Evolutionary conservation across 2,113 vertebrate species (phyloP).

Genomic region (Macrotus californicus): DNA sequence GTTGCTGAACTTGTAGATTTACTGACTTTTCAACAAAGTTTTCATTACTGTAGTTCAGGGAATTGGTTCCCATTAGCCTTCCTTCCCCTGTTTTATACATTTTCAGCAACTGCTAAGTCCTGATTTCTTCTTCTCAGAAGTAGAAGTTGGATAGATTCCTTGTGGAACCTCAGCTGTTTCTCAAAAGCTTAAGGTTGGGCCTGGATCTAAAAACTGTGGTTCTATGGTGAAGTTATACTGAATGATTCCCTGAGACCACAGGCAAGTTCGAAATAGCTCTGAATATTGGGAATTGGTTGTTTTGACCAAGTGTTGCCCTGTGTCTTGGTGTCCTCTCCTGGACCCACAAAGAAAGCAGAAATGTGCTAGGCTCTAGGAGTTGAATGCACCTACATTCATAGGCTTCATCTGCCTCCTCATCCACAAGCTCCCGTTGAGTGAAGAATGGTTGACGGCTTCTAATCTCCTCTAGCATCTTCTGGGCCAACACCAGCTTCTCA

Average conservation of each 20-base stretch:
- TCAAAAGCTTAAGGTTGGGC: background rate
- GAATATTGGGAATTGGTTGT: background rate
- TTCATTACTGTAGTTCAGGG: background rate
- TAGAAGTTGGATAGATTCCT: background rate
- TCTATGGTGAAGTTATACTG: background rate
- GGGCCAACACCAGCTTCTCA: conserved; percentile 78
- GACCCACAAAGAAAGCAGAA: background rate
- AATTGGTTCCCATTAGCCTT: background rate
- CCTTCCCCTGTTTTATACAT: background rate
- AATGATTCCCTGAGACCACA: background rate
- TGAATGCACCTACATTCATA: conserved; percentile 82
- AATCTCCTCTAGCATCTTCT: conserved; percentile 86
- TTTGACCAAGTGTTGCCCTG: background rate
- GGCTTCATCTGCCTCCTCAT: conserved; percentile 84
- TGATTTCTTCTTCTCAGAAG: background rate
- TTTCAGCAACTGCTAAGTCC: background rate
- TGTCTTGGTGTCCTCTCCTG: background rate
- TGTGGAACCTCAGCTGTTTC: background rate
- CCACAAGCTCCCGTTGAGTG: conserved; percentile 79
- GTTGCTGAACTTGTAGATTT: background rate
- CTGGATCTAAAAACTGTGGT: background rate
- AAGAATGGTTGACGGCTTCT: conserved; percentile 81
- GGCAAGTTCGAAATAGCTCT: background rate
- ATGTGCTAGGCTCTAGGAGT: accelerated
- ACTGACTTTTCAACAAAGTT: background rate